These are phyloP conservation scores for Cryptotermes secundus DNA, from an alignment of 1,140 invertebrate species.

Conservation along the genomic window DNA sequence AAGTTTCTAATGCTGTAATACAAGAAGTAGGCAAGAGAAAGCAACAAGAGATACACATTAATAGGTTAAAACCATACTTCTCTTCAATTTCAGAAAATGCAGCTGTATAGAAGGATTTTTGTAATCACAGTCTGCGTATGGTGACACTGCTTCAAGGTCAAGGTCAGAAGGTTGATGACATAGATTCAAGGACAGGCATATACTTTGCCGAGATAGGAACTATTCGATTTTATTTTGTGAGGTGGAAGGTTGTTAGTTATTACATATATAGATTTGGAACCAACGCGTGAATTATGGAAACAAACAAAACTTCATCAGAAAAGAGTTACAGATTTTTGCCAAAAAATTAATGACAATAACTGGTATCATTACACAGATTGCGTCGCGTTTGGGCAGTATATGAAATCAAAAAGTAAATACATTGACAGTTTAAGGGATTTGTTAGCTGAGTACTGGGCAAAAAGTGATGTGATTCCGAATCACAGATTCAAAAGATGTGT, in stretches of 20 bases:
- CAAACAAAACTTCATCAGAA: too few relatives aligned
- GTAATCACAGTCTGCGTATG: not conserved
- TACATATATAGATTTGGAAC: not conserved
- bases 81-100: conserved; percentile 8
- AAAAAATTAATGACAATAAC: too few relatives aligned
- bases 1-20: not conserved
- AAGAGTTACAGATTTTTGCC: too few relatives aligned
- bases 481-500: not conserved
- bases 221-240: not conserved
- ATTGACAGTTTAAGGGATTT: too few relatives aligned
- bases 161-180: not conserved
- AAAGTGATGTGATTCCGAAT: too few relatives aligned
- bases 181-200: not conserved
- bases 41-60: not conserved
- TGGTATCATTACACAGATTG: too few relatives aligned
- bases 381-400: too few relatives aligned
- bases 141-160: not conserved
- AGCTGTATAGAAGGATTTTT: not conserved
- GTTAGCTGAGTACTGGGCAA: too few relatives aligned
- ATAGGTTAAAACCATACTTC: conserved; percentile 24
- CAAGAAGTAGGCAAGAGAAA: conserved; percentile 22
- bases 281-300: too few relatives aligned
- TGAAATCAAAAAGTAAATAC: too few relatives aligned
- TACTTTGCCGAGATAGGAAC: not conserved
- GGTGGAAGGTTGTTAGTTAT: not conserved